Percentiles rank a stretch among this genome's conserved stretches.
These are phyloP conservation scores for human (Homo sapiens) DNA, from an alignment of 2,113 vertebrate species.

Conservation along the genomic window GRCh38 chr1:4960501-4961000, in stretches of 20 bases:
- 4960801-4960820: neutral
- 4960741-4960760: rapidly evolving
- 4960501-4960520: no score
- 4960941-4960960: neutral
- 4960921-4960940: neutral
- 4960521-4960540: rapidly evolving
- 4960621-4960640: rapidly evolving
- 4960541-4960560: rapidly evolving
- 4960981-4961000: no score
- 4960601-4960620: neutral
- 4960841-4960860: neutral
- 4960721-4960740: neutral
- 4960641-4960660: no score
- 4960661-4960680: neutral
- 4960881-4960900: neutral
- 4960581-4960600: rapidly evolving
- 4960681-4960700: neutral
- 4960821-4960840: rapidly evolving
- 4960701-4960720: no score
- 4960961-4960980: neutral
- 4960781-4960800: rapidly evolving
- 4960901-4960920: neutral
- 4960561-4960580: neutral
- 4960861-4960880: neutral
- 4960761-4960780: neutral